Percentiles rank a stretch among this genome's conserved stretches.
phyloP scores from a whole-genome alignment of 2,888 invertebrate species.

The Ectemnius continuus region DNA sequence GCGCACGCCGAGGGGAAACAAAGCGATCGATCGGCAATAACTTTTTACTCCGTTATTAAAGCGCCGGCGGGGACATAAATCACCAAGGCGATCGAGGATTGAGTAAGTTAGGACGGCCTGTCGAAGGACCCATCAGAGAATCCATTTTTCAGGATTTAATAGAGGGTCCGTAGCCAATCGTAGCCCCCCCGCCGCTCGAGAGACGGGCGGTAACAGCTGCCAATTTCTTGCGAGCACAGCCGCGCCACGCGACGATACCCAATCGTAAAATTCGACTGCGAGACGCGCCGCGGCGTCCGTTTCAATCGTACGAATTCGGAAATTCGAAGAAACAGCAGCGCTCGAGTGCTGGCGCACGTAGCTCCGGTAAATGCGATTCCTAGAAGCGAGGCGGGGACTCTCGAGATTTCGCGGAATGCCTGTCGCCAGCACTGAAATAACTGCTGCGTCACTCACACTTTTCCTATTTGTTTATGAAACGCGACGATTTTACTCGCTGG shows the following conservation, averaged over 20 bases:
- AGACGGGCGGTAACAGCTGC: slow-evolving; percentile 40
- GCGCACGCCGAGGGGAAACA: neutral
- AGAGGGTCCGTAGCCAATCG: slow-evolving; percentile 9
- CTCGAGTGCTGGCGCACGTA: no score
- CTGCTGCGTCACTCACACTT: no score
- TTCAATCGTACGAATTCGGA: slow-evolving; percentile 1
- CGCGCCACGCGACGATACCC: slow-evolving; percentile 15
- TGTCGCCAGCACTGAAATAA: no score
- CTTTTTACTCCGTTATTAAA: neutral
- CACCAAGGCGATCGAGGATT: slow-evolving; percentile 20
- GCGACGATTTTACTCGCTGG: no score
- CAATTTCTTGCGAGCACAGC: slow-evolving; percentile 11
- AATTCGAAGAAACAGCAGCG: neutral
- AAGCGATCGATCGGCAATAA: neutral
- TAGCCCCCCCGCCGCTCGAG: neutral
- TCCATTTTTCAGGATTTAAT: slow-evolving; percentile 53
- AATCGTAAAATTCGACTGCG: slow-evolving; percentile 46
- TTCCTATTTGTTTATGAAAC: no score
- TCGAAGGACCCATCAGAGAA: slow-evolving; percentile 29
- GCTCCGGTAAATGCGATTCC: no score
- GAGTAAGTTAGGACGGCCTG: slow-evolving; percentile 13
- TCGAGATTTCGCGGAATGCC: no score
- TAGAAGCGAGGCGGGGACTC: no score
- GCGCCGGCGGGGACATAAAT: slow-evolving; percentile 29
- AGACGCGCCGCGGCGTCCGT: slow-evolving; percentile 11